phyloP scores from a whole-genome alignment of 1,140 invertebrate genomes.

The Maconellicoccus hirsutus region DNA sequence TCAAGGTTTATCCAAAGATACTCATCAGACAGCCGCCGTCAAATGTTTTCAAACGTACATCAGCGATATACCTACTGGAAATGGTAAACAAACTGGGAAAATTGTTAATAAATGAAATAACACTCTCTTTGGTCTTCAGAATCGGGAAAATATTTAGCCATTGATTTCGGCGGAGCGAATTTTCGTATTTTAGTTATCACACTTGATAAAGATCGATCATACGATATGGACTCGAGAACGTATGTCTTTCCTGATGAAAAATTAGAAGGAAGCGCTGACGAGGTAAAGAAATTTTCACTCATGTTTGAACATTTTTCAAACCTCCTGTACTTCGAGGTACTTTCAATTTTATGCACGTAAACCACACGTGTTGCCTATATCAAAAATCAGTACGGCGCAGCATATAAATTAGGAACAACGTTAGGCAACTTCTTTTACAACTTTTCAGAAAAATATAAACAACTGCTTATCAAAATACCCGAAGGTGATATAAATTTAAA shows the following conservation, averaged over 20 bases:
- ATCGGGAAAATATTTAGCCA: conserved; percentile 54
- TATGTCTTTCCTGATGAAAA: conserved; percentile 8
- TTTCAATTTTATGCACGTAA: background rate
- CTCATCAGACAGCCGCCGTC: conserved; percentile 60
- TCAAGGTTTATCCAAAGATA: conserved; percentile 60
- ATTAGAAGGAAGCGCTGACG: background rate
- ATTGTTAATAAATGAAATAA: background rate
- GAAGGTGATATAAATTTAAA: background rate
- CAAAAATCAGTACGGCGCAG: too few species aligned
- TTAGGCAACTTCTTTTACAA: too few species aligned
- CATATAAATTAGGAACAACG: too few species aligned
- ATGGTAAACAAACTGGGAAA: conserved; percentile 33
- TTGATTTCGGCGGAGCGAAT: conserved; percentile 70
- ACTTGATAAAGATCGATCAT: conserved; percentile 33
- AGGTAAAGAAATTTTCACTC: background rate
- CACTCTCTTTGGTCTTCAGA: conserved; percentile 37
- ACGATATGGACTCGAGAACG: background rate
- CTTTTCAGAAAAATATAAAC: too few species aligned
- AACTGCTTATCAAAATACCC: too few species aligned
- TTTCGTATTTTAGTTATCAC: conserved; percentile 58
- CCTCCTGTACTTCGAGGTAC: too few species aligned
- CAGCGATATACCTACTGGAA: conserved; percentile 41
- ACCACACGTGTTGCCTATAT: background rate
- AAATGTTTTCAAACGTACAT: conserved; percentile 94
- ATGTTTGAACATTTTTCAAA: background rate